A percentile compares a stretch with the other conserved stretches of the same genome.
These are phyloP conservation scores for Petrophora chlorosata DNA, from an alignment of 2,888 invertebrate genomes.

Conservation along the genomic window DNA sequence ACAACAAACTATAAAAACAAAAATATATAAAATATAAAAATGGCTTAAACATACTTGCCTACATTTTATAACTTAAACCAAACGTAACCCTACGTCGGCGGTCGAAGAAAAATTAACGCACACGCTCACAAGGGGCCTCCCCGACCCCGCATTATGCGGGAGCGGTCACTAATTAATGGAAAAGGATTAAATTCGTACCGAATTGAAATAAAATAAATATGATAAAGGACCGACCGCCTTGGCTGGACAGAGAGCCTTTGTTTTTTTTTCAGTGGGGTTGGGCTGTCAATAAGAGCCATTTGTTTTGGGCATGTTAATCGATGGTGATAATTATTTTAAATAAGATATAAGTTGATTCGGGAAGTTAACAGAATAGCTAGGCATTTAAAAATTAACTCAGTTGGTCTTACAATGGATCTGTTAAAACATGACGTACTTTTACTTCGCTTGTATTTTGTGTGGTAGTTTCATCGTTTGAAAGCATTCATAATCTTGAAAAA, in stretches of 20 bases:
- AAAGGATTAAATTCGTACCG: conserved; percentile 82
- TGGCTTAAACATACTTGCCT: background rate
- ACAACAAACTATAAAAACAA: no score
- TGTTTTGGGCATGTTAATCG: conserved; percentile 41
- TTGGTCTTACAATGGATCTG: no score
- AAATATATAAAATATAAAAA: no score
- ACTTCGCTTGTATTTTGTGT: background rate
- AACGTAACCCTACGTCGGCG: conserved; percentile 54
- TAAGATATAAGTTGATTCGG: background rate
- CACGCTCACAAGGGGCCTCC: conserved; percentile 58
- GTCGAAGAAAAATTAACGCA: conserved; percentile 78
- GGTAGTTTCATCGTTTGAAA: background rate
- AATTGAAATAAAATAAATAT: conserved; percentile 84
- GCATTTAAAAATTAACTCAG: background rate
- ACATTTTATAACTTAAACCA: conserved; percentile 38
- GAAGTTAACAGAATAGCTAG: background rate
- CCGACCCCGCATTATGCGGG: conserved; percentile 65
- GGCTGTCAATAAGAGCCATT: conserved; percentile 62
- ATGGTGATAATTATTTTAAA: conserved; percentile 29
- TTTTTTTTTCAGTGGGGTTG: conserved; percentile 44
- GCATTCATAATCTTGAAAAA: background rate
- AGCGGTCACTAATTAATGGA: conserved; percentile 83
- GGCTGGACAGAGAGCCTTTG: conserved; percentile 40
- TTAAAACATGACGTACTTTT: no score
- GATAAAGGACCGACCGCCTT: conserved; percentile 70